A percentile compares a stretch with the other conserved stretches of the same genome.
These are phyloP conservation scores for Watsonalla cultraria DNA, from an alignment of 2,888 invertebrate genomes.

Conservation along the genomic window DNA sequence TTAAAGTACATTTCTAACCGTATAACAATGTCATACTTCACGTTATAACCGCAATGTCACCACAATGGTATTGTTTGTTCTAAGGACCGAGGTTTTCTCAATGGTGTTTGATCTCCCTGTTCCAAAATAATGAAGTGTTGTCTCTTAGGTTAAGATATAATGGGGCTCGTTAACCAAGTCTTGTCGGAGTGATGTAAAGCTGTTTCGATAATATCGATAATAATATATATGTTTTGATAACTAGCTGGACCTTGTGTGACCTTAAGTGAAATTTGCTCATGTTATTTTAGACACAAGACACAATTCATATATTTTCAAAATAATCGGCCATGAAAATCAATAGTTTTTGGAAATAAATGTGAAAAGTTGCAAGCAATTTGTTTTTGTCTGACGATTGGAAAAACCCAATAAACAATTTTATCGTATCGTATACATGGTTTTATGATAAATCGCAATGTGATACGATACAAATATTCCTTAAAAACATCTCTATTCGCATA, in stretches of 20 bases:
- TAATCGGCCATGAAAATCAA: too few species aligned
- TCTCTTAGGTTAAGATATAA: conserved; percentile 4
- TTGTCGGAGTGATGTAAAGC: not conserved
- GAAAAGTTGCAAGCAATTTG: too few species aligned
- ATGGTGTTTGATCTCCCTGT: conserved; percentile 17
- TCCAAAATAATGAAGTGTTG: conserved; percentile 16
- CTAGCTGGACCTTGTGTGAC: too few species aligned
- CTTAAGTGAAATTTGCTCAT: too few species aligned
- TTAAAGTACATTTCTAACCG: not conserved
- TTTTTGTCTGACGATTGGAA: too few species aligned
- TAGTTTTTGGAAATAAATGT: too few species aligned
- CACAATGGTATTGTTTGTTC: conserved; percentile 4
- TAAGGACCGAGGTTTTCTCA: conserved; percentile 9
- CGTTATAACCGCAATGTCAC: conserved; percentile 11
- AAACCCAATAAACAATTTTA: too few species aligned
- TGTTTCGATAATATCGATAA: not conserved
- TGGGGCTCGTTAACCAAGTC: not conserved
- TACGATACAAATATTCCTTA: conserved; percentile 7
- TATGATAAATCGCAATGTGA: not conserved
- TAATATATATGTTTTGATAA: not conserved
- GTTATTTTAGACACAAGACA: too few species aligned
- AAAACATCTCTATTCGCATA: conserved; percentile 13
- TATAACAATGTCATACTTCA: not conserved
- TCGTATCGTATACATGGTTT: too few species aligned
- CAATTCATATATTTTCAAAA: too few species aligned